Base-by-base conservation (phyloP, 2,797 vertebrate genomes). In the Pteronotus mesoamericanus region DNA sequence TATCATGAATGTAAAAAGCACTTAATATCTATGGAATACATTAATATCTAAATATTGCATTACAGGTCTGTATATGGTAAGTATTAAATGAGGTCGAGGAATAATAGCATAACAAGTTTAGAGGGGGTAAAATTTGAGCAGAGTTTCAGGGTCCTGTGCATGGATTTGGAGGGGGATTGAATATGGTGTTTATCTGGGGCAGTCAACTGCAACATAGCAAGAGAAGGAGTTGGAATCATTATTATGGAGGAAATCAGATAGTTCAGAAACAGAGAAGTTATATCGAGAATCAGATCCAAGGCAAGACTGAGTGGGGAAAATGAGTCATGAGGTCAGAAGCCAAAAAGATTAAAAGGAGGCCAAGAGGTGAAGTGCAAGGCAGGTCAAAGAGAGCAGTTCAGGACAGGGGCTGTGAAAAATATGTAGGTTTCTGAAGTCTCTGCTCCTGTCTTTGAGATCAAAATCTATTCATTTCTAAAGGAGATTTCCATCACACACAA, bases 201-300 rank as follows among this genome's bases (percentile, higher is more conserved):
- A 59, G 32, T 95, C 44, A 94, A 77, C 14, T 94, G 59, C 61
- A 96, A 64, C 71, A 51, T 37, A 94, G 55, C 39, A 91, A 92
- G 46, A 91, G 80, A 80, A 94, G 44, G 77, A 95, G 46, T 86
- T 94, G 79, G 12, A 89, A 94, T 91, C 72, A 68, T 80, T 93
- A 77, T 64, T 89, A 51, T 69, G 26, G 21, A 77, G n/a, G 87
- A 96, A 97, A 97, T 92, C 53, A 94, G 91, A 96, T 94, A 95
- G 71, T 77, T 93, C 21, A 87, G n/a, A 96, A 95, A 87, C 34
- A 93, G 66, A 91, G 71, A 94, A 61, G 37, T 86, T 77, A 37
- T 71, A 89, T 69, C 75, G 95, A 82, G 75, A 97, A 92, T 93
- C 61, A 94, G 74, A 94, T 94, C 57, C 77, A 94, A 92, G 74